phyloP scores from a whole-genome alignment of 1,140 invertebrate species.

The Antheraea pernyi region DNA sequence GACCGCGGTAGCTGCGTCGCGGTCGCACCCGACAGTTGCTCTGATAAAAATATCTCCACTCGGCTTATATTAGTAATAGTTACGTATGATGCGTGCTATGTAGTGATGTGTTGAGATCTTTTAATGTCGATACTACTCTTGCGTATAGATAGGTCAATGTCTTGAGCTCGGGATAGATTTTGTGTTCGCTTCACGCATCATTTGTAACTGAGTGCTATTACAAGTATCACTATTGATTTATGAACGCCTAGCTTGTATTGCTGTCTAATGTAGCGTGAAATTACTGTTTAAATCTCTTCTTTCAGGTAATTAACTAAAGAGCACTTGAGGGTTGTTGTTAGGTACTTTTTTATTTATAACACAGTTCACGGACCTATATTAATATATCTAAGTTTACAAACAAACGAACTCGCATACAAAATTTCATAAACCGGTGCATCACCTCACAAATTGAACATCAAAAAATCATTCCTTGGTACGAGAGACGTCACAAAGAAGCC shows the following conservation, averaged over 20 bases:
- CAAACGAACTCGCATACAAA: too few relatives aligned
- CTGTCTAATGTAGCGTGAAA: too few relatives aligned
- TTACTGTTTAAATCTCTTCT: too few relatives aligned
- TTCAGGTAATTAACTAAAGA: too few relatives aligned
- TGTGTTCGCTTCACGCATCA: background rate
- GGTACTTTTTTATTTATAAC: too few relatives aligned
- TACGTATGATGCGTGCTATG: constrained; percentile 21
- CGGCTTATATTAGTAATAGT: constrained; percentile 52
- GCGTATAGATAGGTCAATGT: constrained; percentile 71
- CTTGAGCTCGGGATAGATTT: constrained; percentile 27
- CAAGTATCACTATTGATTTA: background rate
- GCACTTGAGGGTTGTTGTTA: too few relatives aligned
- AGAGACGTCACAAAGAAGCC: too few relatives aligned
- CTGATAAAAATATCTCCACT: constrained; percentile 57
- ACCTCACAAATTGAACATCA: too few relatives aligned
- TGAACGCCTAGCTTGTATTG: background rate
- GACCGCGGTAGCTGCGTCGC: constrained; percentile 42
- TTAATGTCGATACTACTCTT: constrained; percentile 40
- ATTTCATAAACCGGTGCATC: too few relatives aligned
- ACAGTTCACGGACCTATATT: too few relatives aligned
- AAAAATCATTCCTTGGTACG: too few relatives aligned
- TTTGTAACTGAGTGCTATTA: background rate
- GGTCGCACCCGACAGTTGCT: constrained; percentile 54
- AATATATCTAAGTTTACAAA: too few relatives aligned
- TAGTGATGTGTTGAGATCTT: constrained; percentile 28